Percentiles rank a stretch among this genome's conserved stretches.
Evolutionary conservation across 64 coral and sea anemone genomes (phyloP).

Genomic region (Acropora tenuis): DNA sequence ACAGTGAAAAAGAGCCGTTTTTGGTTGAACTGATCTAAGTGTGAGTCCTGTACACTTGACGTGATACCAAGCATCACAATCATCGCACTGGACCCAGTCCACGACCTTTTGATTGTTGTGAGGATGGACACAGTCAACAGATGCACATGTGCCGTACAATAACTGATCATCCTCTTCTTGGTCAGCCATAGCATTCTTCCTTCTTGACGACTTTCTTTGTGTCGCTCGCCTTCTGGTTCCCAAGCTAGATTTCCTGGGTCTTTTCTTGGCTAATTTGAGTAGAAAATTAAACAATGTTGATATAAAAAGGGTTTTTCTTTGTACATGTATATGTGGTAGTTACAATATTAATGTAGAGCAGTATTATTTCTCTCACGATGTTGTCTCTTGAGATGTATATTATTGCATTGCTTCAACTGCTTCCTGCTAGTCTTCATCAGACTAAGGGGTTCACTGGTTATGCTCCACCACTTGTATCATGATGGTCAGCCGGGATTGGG

Average conservation of each 20-base stretch:
- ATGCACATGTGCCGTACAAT: constrained; percentile 41
- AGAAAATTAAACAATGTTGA: not conserved
- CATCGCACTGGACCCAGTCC: constrained; percentile 94
- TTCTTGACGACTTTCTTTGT: not conserved
- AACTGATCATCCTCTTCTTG: constrained; percentile 18
- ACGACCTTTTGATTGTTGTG: constrained; percentile 71
- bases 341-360: too few species aligned
- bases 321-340: too few species aligned
- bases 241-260: constrained; percentile 6
- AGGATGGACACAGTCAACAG: constrained; percentile 74
- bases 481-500: too few species aligned
- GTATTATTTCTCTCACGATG: too few species aligned
- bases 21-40: constrained; percentile 50
- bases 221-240: not conserved
- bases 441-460: too few species aligned
- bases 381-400: too few species aligned
- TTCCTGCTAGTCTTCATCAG: too few species aligned
- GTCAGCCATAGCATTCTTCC: not conserved
- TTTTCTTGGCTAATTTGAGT: constrained; percentile 8
- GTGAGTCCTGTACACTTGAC: constrained; percentile 82
- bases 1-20: constrained; percentile 80
- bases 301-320: too few species aligned
- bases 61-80: constrained; percentile 94
- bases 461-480: too few species aligned
- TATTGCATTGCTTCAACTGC: too few species aligned